A percentile compares a stretch with the other conserved stretches of the same genome.
Conservation (phyloP, 2,113 vertebrate genomes). For the Gymnocephalus cernua region DNA sequence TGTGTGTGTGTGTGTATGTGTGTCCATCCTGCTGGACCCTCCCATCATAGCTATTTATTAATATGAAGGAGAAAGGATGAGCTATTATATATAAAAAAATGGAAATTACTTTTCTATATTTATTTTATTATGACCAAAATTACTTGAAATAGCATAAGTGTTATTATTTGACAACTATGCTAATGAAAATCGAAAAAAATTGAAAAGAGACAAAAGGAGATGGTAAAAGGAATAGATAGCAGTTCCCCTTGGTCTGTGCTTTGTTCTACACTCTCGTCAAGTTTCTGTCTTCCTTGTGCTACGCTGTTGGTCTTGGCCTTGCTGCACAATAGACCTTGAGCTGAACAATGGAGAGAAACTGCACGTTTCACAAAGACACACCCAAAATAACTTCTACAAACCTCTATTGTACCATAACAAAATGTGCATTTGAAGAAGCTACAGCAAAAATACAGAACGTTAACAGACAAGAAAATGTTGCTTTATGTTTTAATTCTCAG, state of each 20-base stretch:
- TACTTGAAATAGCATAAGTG: neutral
- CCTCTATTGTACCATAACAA: neutral
- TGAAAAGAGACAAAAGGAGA: neutral
- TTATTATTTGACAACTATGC: neutral
- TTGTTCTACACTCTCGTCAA: neutral
- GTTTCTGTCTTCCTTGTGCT: neutral
- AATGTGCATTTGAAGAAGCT: neutral
- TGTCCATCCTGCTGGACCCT: constrained; percentile 40
- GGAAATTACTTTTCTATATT: neutral
- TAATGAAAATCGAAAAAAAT: neutral
- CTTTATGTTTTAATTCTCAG: constrained; percentile 18
- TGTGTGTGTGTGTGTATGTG: constrained; percentile 5
- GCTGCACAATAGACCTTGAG: neutral
- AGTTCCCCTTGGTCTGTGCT: neutral
- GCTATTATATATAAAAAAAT: neutral
- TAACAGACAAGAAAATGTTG: constrained; percentile 15
- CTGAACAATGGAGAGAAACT: neutral
- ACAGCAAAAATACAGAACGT: neutral
- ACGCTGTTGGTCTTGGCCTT: neutral
- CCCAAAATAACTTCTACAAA: neutral
- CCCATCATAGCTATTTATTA: constrained; percentile 67
- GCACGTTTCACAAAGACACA: neutral
- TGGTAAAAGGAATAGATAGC: neutral
- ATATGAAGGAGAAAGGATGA: constrained; percentile 51
- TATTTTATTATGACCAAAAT: neutral